These are phyloP conservation scores for Pangasius larnaudii DNA, from an alignment of 2,797 vertebrate genomes.

Conservation along the genomic window DNA sequence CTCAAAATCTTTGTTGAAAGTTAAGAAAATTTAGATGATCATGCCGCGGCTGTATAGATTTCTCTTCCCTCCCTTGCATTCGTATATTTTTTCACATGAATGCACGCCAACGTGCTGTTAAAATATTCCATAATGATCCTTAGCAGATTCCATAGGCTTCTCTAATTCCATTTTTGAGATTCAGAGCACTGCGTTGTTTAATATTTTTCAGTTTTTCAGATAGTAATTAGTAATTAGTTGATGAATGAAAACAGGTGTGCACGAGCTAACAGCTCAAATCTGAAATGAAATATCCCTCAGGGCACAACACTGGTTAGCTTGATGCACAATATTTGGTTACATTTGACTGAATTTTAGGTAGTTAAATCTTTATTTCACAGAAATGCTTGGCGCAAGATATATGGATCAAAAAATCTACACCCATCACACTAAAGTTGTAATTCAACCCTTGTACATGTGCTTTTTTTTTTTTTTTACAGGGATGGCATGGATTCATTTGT, in stretches of 20 bases:
- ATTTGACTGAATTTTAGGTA: not conserved
- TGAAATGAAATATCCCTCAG: not conserved
- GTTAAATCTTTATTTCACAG: not conserved
- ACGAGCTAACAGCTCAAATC: not conserved
- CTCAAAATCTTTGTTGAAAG: slow-evolving; percentile 26
- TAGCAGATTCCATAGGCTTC: not conserved
- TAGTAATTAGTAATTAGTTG: not conserved
- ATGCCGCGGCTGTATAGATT: slow-evolving; percentile 10
- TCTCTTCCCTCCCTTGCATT: not conserved
- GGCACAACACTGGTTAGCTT: not conserved
- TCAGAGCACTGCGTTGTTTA: not conserved
- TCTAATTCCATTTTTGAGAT: not conserved
- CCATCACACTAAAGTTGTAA: slow-evolving; percentile 18
- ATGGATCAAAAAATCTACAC: not conserved
- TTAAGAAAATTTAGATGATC: slow-evolving; percentile 36
- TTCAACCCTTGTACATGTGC: slow-evolving; percentile 14
- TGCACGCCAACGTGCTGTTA: not conserved
- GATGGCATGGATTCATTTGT: slow-evolving; percentile 46
- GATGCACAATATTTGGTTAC: not conserved
- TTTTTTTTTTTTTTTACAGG: slow-evolving; percentile 29
- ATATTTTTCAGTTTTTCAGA: slow-evolving; percentile 10
- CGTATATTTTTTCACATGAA: slow-evolving; percentile 22
- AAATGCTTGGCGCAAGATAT: not conserved
- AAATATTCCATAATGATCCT: not conserved
- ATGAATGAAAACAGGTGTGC: slow-evolving; percentile 1